Conservation (phyloP, 2,113 vertebrate genomes). For the Lamprotornis superbus region DNA sequence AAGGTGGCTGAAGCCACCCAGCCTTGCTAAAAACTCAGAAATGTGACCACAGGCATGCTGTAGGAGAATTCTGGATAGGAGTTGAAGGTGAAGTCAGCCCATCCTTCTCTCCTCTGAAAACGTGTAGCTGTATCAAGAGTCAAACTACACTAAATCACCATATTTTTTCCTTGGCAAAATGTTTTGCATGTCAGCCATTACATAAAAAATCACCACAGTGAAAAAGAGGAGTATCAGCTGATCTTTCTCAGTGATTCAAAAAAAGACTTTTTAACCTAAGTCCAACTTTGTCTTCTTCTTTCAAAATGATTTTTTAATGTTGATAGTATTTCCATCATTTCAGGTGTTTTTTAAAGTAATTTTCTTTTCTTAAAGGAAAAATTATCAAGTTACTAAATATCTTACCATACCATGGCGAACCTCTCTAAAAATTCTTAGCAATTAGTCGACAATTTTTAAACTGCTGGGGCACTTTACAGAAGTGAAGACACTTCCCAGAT, state of each 20-base stretch:
- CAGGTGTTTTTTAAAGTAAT: neutral
- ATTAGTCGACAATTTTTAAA: neutral
- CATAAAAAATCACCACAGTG: neutral
- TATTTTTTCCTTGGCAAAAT: neutral
- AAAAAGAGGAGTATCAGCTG: neutral
- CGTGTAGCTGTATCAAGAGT: neutral
- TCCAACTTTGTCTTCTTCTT: neutral
- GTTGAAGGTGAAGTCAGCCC: accelerated
- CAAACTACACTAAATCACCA: neutral
- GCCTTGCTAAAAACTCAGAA: neutral
- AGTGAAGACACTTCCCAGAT: neutral
- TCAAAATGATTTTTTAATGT: neutral
- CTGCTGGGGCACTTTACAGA: neutral
- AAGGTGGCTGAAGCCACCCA: neutral
- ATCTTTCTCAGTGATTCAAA: neutral
- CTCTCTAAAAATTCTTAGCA: neutral
- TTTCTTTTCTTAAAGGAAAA: neutral
- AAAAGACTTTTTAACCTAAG: neutral
- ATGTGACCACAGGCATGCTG: neutral
- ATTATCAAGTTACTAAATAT: neutral
- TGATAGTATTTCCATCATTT: neutral
- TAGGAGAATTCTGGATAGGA: neutral
- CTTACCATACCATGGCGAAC: neutral
- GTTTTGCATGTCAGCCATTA: neutral
- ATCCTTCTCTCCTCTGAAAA: neutral